Conservation (phyloP, 2,797 vertebrate species). For the Labroides dimidiatus region DNA sequence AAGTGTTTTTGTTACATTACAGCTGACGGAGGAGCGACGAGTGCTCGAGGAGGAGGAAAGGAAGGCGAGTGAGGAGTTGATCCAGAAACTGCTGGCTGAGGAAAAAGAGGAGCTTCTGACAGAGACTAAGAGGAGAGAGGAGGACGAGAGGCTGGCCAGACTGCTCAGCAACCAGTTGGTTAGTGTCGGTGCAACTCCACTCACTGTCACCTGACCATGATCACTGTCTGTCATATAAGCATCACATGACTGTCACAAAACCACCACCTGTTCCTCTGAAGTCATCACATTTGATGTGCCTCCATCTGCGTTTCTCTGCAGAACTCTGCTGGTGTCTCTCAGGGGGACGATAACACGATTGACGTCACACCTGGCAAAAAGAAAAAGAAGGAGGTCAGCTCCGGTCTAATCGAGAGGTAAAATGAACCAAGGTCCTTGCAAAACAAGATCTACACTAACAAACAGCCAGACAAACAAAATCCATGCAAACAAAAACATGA, state of each 20-base stretch:
- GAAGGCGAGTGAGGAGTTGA: conserved; percentile 90
- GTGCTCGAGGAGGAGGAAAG: conserved; percentile 88
- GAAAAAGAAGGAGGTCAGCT: conserved; percentile 49
- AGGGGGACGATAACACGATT: conserved; percentile 20
- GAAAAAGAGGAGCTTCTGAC: conserved; percentile 84
- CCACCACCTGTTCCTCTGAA: not conserved
- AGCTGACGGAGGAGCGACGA: conserved; percentile 90
- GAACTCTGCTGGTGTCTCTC: conserved; percentile 62
- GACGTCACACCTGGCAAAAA: conserved; percentile 40
- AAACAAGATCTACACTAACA: too few relatives aligned
- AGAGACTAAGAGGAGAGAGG: conserved; percentile 78
- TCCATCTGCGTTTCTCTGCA: conserved; percentile 19
- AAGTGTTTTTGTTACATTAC: not conserved
- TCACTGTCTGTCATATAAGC: not conserved
- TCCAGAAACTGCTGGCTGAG: conserved; percentile 88
- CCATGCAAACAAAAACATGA: too few relatives aligned
- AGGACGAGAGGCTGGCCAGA: conserved; percentile 79
- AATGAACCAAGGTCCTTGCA: too few relatives aligned
- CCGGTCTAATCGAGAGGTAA: conserved; percentile 77
- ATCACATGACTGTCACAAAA: not conserved
- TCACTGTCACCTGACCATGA: not conserved
- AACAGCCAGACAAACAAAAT: too few relatives aligned
- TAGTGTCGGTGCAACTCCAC: not conserved
- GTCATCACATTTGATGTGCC: too few relatives aligned
- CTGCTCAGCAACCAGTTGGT: conserved; percentile 80